Evolutionary conservation across 2,113 vertebrate species (phyloP).

Genomic region (Cygnus buccinator): DNA sequence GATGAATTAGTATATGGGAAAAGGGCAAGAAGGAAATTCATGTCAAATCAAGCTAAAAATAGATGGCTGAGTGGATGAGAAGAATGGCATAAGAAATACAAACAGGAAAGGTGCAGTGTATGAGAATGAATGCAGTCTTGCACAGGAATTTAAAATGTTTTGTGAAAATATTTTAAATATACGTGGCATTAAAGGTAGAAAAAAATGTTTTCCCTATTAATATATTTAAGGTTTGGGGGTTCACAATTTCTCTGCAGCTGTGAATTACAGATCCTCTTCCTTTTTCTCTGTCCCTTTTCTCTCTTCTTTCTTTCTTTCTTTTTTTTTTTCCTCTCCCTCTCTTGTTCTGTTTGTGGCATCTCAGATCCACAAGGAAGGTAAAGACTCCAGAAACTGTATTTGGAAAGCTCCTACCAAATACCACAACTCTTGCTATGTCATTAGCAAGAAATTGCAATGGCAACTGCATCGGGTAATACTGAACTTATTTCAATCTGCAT

Average conservation of each 20-base stretch:
- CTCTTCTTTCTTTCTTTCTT: not conserved
- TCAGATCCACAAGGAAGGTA: not conserved
- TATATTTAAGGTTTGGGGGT: not conserved
- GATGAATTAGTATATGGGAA: constrained; percentile 48
- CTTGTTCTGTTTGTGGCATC: not conserved
- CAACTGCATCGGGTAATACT: not conserved
- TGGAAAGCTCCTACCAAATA: not conserved
- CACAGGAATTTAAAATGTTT: not conserved
- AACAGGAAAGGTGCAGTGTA: not conserved
- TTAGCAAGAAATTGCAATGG: not conserved
- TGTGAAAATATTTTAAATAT: not conserved
- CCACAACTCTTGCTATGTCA: not conserved
- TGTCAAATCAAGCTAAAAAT: constrained; percentile 35
- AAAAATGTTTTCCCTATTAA: not conserved
- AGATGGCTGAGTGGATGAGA: not conserved
- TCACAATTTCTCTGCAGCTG: not conserved
- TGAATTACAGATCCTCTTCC: not conserved
- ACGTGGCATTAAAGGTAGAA: not conserved
- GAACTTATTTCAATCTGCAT: not conserved
- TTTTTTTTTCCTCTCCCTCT: no score
- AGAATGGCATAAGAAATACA: not conserved
- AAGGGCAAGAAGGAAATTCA: constrained; percentile 21
- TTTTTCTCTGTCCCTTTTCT: not conserved
- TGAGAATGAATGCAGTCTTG: not conserved
- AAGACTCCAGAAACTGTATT: not conserved